A percentile compares a stretch with the other conserved stretches of the same genome.
These are phyloP conservation scores for Lepus timidus DNA, from an alignment of 2,113 vertebrate species.

Conservation along the genomic window DNA sequence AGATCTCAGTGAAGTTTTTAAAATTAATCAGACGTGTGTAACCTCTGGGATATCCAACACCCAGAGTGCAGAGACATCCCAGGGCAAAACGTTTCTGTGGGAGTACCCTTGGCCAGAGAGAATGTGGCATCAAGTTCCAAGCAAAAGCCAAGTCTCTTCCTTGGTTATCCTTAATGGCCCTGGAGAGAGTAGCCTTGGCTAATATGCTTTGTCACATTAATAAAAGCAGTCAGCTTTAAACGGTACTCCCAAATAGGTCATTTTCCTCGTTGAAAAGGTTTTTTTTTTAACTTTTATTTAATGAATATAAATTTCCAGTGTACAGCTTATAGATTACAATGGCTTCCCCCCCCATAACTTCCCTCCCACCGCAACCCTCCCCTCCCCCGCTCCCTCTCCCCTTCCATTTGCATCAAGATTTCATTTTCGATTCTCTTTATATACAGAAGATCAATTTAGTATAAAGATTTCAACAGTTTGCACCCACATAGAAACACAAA, in stretches of 20 bases:
- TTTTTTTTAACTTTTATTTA: not conserved
- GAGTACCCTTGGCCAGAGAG: not conserved
- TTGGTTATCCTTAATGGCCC: not conserved
- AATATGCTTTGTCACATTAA: not conserved
- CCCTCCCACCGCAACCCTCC: too few species aligned
- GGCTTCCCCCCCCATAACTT: too few species aligned
- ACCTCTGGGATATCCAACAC: not conserved
- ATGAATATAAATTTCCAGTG: too few species aligned
- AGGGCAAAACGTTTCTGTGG: not conserved
- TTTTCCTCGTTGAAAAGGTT: not conserved
- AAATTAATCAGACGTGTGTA: not conserved
- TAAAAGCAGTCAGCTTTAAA: constrained; percentile 14
- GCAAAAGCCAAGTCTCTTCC: not conserved
- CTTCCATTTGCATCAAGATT: too few species aligned
- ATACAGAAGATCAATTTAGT: too few species aligned
- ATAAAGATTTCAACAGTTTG: too few species aligned
- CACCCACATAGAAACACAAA: too few species aligned
- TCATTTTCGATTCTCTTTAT: too few species aligned
- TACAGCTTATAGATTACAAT: too few species aligned
- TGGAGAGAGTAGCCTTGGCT: not conserved
- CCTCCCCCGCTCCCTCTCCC: too few species aligned
- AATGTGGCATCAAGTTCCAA: not conserved
- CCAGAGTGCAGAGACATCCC: not conserved
- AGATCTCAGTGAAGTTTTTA: constrained; percentile 15
- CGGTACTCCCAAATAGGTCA: not conserved